Percentiles rank a stretch among this genome's conserved stretches.
These are phyloP conservation scores for Cladopsammia gracilis DNA, from an alignment of 64 coral and sea anemone species.

Conservation along the genomic window DNA sequence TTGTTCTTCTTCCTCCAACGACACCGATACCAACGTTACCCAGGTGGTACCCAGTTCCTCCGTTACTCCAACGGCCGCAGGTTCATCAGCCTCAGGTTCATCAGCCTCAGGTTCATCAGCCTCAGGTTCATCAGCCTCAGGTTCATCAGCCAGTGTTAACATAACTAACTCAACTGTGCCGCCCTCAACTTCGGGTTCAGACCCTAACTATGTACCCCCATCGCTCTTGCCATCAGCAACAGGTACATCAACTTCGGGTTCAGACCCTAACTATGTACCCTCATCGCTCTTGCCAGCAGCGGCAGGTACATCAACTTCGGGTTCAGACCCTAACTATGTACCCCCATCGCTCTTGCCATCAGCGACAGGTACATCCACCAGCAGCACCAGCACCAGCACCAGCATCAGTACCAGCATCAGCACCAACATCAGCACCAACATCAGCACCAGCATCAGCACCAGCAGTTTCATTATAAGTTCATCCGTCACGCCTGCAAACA, in stretches of 20 bases:
- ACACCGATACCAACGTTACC: background rate
- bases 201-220: background rate
- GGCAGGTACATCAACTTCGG: no score
- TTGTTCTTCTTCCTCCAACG: slow-evolving; percentile 12
- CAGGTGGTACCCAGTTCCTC: slow-evolving; percentile 22
- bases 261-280: no score
- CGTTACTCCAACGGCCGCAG: background rate
- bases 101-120: background rate
- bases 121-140: background rate
- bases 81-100: background rate
- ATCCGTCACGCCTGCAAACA: background rate
- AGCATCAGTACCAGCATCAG: no score
- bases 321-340: no score
- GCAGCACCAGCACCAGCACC: no score
- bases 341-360: no score
- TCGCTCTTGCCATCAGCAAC: background rate
- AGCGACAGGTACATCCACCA: no score
- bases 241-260: no score
- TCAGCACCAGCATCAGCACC: no score
- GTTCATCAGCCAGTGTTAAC: background rate
- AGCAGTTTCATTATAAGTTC: background rate
- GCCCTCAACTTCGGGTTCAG: no score
- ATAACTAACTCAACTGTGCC: background rate
- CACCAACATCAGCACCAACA: no score
- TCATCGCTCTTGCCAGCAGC: background rate